Conservation (phyloP, 1,140 invertebrate species). For the Bursaphelenchus mucronatus region DNA sequence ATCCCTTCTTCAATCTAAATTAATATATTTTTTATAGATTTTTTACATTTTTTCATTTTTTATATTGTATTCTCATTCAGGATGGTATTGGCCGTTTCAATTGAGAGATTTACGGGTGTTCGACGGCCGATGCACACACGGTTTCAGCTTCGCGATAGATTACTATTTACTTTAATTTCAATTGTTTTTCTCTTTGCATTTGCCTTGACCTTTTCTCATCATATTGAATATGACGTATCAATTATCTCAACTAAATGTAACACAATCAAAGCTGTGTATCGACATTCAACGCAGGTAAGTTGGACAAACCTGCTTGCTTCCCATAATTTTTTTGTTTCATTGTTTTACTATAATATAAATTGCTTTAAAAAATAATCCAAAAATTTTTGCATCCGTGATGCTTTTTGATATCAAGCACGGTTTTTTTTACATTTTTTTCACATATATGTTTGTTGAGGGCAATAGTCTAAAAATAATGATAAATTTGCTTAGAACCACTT, state of each 20-base stretch:
- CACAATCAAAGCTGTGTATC: too few relatives aligned
- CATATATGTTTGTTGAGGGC: too few relatives aligned
- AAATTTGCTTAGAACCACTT: neutral
- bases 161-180: conserved; percentile 34
- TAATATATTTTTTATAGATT: too few relatives aligned
- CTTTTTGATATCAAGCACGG: too few relatives aligned
- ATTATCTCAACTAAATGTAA: conserved; percentile 9
- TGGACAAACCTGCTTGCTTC: too few relatives aligned
- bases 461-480: neutral
- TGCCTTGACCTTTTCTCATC: conserved; percentile 46
- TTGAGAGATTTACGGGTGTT: conserved; percentile 50
- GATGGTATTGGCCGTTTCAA: conserved; percentile 50
- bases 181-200: conserved; percentile 37
- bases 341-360: too few relatives aligned
- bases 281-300: too few relatives aligned
- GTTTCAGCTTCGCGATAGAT: conserved; percentile 39
- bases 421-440: too few relatives aligned
- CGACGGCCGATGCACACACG: conserved; percentile 52
- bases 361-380: too few relatives aligned
- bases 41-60: too few relatives aligned
- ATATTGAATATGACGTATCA: conserved; percentile 45
- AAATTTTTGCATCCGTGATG: too few relatives aligned
- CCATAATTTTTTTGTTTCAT: too few relatives aligned
- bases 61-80: conserved; percentile 23
- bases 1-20: neutral